Evolutionary conservation across 2,113 vertebrate genomes (phyloP).

Genomic region (Antechinus flavipes): DNA sequence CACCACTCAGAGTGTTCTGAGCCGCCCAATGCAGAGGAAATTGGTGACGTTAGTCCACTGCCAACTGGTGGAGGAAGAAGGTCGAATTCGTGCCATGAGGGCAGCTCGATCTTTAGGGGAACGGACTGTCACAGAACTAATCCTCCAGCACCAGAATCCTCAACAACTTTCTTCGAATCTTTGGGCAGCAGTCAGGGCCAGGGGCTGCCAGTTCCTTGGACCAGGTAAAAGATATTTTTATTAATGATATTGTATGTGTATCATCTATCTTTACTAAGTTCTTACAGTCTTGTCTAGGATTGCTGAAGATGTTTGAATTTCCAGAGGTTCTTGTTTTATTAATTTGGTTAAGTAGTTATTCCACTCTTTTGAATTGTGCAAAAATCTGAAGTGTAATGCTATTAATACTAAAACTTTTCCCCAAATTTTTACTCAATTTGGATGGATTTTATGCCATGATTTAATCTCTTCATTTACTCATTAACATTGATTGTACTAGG

Average conservation of each 20-base stretch:
- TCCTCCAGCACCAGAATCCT: conserved; percentile 98
- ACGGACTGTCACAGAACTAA: conserved; percentile 98
- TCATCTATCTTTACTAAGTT: neutral
- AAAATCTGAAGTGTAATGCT: conserved; percentile 15
- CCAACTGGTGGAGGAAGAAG: conserved; percentile 98
- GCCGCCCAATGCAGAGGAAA: conserved; percentile 99
- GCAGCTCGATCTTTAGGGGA: conserved; percentile 97
- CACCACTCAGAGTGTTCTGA: conserved; percentile 96
- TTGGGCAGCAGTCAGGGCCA: conserved; percentile 97
- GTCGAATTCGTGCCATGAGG: conserved; percentile 96
- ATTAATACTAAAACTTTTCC: conserved; percentile 36
- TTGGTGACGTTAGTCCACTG: conserved; percentile 98
- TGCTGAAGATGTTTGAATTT: neutral
- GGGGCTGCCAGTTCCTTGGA: conserved; percentile 99
- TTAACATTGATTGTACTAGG: neutral
- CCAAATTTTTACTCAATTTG: conserved; percentile 25
- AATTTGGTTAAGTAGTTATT: neutral
- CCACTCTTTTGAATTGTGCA: neutral
- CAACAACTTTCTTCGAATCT: conserved; percentile 99
- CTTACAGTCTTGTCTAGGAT: conserved; percentile 7
- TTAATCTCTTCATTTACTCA: neutral
- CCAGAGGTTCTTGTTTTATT: conserved; percentile 16
- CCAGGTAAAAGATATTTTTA: conserved; percentile 87
- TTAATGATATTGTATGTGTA: neutral
- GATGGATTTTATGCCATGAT: neutral